These are phyloP conservation scores for Orbicella faveolata DNA, from an alignment of 64 coral and sea anemone genomes.

Conservation along the genomic window DNA sequence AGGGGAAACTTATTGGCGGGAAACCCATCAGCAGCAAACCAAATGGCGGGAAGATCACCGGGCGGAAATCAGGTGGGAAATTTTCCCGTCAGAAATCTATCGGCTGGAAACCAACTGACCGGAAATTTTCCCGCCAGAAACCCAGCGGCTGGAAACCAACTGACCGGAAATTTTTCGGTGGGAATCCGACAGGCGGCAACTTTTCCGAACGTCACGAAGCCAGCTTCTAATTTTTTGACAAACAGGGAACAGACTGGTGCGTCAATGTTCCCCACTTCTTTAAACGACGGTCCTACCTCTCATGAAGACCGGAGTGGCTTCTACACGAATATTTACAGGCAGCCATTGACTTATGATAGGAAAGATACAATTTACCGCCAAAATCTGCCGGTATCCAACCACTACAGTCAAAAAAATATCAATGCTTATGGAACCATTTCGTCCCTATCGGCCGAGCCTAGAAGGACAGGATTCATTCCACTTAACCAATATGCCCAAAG, in stretches of 20 bases:
- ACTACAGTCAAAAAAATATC: background rate
- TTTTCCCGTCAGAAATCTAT: background rate
- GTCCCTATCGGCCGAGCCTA: background rate
- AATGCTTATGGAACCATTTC: background rate
- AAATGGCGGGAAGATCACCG: background rate
- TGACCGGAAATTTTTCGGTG: background rate
- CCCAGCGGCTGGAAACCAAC: background rate
- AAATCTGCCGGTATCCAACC: background rate
- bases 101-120: background rate
- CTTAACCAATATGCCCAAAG: background rate
- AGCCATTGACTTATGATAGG: background rate
- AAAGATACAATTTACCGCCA: conserved; percentile 3
- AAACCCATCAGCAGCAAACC: background rate
- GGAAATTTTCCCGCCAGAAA: background rate
- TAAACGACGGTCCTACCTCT: background rate
- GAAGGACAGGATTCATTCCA: background rate
- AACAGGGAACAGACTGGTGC: background rate
- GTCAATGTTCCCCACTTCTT: background rate
- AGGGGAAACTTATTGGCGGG: background rate
- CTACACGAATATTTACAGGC: background rate
- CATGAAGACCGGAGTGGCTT: background rate
- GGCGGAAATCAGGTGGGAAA: background rate
- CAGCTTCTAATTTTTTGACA: background rate
- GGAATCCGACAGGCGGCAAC: background rate
- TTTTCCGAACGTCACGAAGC: background rate